A percentile compares a stretch with the other conserved stretches of the same genome.
Evolutionary conservation across 2,113 vertebrate species (phyloP).

Genomic region (Neogale vison): DNA sequence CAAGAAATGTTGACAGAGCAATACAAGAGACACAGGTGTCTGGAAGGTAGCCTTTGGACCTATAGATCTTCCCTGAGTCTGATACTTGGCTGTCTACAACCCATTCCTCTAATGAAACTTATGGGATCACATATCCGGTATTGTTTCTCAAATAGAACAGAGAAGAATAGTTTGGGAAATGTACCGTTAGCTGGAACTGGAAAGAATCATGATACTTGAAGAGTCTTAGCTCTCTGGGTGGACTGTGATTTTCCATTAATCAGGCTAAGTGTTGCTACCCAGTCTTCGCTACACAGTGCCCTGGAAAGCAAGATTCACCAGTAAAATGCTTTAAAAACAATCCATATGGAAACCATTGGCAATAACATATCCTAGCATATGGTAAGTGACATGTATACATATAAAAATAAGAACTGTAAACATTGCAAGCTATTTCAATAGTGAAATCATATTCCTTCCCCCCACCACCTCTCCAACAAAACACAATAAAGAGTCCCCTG

Average conservation of each 20-base stretch:
- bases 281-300: neutral
- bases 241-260: conserved; percentile 14
- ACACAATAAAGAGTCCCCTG: neutral
- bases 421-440: conserved; percentile 51
- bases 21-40: neutral
- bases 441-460: conserved; percentile 32
- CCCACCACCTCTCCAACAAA: neutral
- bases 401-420: conserved; percentile 60
- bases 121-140: neutral
- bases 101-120: neutral
- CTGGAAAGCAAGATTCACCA: neutral
- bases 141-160: conserved; percentile 23
- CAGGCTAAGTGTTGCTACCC: conserved; percentile 3
- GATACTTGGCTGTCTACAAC: neutral
- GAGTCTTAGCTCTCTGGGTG: neutral
- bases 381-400: conserved; percentile 45
- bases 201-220: neutral
- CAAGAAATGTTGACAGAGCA: neutral
- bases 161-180: conserved; percentile 21
- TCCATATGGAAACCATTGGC: conserved; percentile 53
- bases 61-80: neutral
- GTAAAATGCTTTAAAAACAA: conserved; percentile 25
- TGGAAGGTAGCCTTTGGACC: neutral
- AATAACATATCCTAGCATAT: conserved; percentile 22
- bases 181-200: neutral